phyloP scores from a whole-genome alignment of 2,888 invertebrate genomes.

The Andrena fulva region DNA sequence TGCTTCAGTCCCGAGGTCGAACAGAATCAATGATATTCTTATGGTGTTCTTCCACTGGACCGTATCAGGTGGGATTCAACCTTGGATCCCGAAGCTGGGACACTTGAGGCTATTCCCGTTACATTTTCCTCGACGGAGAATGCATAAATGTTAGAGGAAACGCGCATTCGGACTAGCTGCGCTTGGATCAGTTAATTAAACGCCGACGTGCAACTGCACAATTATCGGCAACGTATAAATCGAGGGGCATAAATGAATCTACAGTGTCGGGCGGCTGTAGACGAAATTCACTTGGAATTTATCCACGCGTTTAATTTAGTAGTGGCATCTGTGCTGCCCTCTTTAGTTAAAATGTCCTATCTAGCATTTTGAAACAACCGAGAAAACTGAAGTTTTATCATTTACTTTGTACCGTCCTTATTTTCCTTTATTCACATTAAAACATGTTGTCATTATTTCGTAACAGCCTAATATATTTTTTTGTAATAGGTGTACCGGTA shows the following conservation, averaged over 20 bases:
- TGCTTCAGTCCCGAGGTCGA: neutral
- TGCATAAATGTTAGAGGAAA: conserved; percentile 8
- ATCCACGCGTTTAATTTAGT: neutral
- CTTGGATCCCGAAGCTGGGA: neutral
- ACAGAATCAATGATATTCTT: neutral
- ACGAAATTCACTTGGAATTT: conserved; percentile 9
- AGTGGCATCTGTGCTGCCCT: neutral
- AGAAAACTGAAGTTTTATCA: too few relatives aligned
- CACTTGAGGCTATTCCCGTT: neutral
- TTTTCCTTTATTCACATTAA: too few relatives aligned
- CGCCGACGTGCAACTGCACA: conserved; percentile 25
- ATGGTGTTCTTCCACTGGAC: neutral
- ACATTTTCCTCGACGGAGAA: neutral
- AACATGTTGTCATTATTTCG: too few relatives aligned
- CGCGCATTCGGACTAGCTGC: neutral
- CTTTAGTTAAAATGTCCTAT: too few relatives aligned
- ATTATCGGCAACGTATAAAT: conserved; percentile 30
- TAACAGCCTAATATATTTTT: too few relatives aligned
- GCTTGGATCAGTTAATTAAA: conserved; percentile 34
- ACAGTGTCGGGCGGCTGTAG: neutral
- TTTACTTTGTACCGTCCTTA: too few relatives aligned
- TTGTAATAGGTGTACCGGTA: too few relatives aligned
- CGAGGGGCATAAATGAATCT: conserved; percentile 10
- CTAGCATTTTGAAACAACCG: too few relatives aligned
- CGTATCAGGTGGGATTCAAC: conserved; percentile 1